Base-by-base conservation (phyloP, 2,113 vertebrate genomes). In the Petrocephalus microphthalmus region DNA sequence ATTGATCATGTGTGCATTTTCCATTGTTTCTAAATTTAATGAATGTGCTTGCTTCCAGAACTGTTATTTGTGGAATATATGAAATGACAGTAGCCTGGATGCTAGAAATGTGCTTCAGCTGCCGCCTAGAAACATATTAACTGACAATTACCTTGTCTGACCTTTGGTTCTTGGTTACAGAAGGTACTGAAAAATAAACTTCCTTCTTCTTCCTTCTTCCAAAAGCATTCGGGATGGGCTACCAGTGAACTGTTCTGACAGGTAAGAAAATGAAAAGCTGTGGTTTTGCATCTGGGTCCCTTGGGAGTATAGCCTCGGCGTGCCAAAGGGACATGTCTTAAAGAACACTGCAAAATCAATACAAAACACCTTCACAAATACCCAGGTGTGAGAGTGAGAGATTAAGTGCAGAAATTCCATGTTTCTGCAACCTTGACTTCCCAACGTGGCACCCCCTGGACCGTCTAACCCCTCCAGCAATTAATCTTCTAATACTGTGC, bases 401-500 rank as follows among this genome's bases (percentile, higher is more conserved):
- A 82, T 74, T 20, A 19, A 57, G 51, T 83, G 37, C 60, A 22
- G 20, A 74, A 45, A 89, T 47, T 56, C 17, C 37, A 67, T 20
- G 64, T 57, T 85, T 57, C 88, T 86, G 57, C 71, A 78, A 86
- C 88, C 57, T 86, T 67, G 84, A 45, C 67, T 81, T 81, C 22
- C 51, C 64, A 86, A 54, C 19, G 67, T 78, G 49, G 25, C 52
- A 22, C 88, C 84, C 88, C 64, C 67, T 81, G 84, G 60, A 89
- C 88, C 17, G 25, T 45, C 84, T 53, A 53, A 74, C 49, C 49
- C 88, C 88, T 60, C 51, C 52, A 86, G 85, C 85, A 89, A 89
- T 87, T 89, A 89, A 89, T 89, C 88, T 86, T 89, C 85, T 87
- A 86, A 89, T 89, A 47, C 52, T 81, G 84, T 81, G 88, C 67